Conservation (phyloP, 1,140 invertebrate species). For the Zaprionus ornatus region DNA sequence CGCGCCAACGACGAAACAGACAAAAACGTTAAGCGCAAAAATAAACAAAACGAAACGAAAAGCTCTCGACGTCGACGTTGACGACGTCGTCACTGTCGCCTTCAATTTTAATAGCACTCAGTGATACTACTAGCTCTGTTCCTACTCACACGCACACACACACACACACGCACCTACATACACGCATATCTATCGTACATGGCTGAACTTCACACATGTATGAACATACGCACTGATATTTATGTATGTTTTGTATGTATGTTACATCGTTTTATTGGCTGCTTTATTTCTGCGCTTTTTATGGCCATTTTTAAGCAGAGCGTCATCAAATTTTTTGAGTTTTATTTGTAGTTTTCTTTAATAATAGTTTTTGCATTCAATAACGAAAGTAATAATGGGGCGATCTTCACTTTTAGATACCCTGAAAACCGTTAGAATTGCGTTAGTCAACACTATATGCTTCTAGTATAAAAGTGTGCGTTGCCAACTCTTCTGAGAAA, state of each 20-base stretch:
- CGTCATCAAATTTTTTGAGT: slow-evolving; percentile 28
- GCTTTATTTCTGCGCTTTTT: slow-evolving; percentile 59
- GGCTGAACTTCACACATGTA: not conserved
- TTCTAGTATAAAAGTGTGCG: too few species aligned
- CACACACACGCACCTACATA: not conserved
- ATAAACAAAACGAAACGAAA: slow-evolving; percentile 63
- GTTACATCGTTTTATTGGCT: slow-evolving; percentile 40
- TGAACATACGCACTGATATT: slow-evolving; percentile 1
- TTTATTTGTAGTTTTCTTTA: slow-evolving; percentile 9
- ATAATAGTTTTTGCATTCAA: not conserved
- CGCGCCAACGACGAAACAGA: slow-evolving; percentile 22
- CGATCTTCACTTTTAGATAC: too few species aligned
- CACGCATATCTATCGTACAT: not conserved
- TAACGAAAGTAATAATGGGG: not conserved
- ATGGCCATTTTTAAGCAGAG: slow-evolving; percentile 40
- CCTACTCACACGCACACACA: slow-evolving; percentile 20
- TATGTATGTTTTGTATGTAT: slow-evolving; percentile 4
- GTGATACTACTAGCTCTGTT: slow-evolving; percentile 58
- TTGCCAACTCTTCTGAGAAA: too few species aligned
- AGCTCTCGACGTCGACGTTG: slow-evolving; percentile 48
- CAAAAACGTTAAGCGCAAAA: slow-evolving; percentile 70
- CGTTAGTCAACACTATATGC: too few species aligned
- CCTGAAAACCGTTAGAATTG: too few species aligned
- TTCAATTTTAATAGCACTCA: slow-evolving; percentile 74
- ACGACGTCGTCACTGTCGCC: slow-evolving; percentile 62